Evolutionary conservation across 2,888 invertebrate genomes (phyloP).

Genomic region (Stenolophus ochropezus): DNA sequence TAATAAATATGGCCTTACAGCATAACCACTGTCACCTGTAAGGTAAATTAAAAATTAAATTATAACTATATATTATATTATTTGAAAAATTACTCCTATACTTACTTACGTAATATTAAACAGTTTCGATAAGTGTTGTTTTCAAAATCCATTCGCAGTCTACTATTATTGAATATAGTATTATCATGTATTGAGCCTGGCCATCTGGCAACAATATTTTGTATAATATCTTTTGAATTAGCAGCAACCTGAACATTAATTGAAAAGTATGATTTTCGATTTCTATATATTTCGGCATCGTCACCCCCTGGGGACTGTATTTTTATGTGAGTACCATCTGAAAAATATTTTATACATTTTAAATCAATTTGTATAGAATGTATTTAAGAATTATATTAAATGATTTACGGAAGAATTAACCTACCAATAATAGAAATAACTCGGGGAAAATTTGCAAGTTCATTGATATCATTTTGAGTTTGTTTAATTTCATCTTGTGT

Average conservation of each 20-base stretch:
- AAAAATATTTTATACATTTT: too few relatives aligned
- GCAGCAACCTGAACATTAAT: constrained; percentile 65
- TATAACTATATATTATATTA: constrained; percentile 30
- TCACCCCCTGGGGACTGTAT: constrained; percentile 64
- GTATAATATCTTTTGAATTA: constrained; percentile 48
- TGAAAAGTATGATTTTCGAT: constrained; percentile 64
- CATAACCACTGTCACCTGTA: too few relatives aligned
- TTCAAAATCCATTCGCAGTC: constrained; percentile 55
- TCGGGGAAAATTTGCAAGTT: constrained; percentile 51
- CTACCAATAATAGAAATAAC: constrained; percentile 51
- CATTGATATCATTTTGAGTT: constrained; percentile 23
- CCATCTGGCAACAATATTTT: constrained; percentile 66
- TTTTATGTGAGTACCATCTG: constrained; percentile 64
- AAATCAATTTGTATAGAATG: too few relatives aligned
- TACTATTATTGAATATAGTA: constrained; percentile 64
- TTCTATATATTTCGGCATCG: constrained; percentile 63
- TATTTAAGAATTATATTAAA: not conserved
- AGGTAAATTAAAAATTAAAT: constrained; percentile 57
- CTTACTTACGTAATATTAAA: constrained; percentile 41
- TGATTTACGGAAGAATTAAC: not conserved
- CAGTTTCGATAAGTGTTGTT: constrained; percentile 53
- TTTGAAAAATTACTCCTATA: not conserved
- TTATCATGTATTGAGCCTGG: constrained; percentile 66
- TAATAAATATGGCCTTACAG: too few relatives aligned
- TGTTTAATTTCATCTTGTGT: constrained; percentile 34